phyloP scores from a whole-genome alignment of 1,140 invertebrate species.

The Drosophila nasuta region DNA sequence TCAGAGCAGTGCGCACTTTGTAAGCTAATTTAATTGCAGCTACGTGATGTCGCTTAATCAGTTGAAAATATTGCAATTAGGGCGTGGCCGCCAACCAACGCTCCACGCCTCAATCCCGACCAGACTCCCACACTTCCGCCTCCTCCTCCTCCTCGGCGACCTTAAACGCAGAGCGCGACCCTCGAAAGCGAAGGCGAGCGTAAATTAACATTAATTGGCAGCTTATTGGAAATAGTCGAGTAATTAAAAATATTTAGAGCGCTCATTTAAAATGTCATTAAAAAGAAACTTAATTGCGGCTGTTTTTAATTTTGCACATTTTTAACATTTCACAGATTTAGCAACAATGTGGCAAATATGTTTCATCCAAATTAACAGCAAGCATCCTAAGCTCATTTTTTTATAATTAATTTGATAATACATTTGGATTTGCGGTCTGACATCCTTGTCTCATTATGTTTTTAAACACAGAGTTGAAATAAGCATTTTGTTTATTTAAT shows the following conservation, averaged over 20 bases:
- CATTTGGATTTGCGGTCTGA: not conserved
- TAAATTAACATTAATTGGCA: conserved; percentile 45
- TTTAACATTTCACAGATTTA: not conserved
- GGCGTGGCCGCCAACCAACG: conserved; percentile 26
- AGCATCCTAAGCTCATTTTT: not conserved
- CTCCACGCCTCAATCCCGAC: conserved; percentile 3
- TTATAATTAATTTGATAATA: not conserved
- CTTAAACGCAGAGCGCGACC: too few relatives aligned
- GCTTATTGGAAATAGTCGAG: conserved; percentile 47
- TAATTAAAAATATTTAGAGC: conserved; percentile 40
- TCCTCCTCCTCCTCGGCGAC: too few relatives aligned
- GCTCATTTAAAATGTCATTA: conserved; percentile 33
- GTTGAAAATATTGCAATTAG: conserved; percentile 55
- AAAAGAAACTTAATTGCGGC: conserved; percentile 7
- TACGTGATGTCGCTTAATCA: conserved; percentile 69
- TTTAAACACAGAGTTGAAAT: too few relatives aligned
- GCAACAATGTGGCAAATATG: not conserved
- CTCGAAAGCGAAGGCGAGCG: not conserved
- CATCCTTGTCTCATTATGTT: too few relatives aligned
- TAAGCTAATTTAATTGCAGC: conserved; percentile 74
- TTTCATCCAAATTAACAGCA: not conserved
- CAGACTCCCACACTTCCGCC: not conserved
- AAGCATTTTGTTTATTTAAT: not conserved
- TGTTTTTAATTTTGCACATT: not conserved
- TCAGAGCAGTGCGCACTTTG: conserved; percentile 47